phyloP scores from a whole-genome alignment of 2,888 invertebrate genomes.

The Heliconius ethilla region DNA sequence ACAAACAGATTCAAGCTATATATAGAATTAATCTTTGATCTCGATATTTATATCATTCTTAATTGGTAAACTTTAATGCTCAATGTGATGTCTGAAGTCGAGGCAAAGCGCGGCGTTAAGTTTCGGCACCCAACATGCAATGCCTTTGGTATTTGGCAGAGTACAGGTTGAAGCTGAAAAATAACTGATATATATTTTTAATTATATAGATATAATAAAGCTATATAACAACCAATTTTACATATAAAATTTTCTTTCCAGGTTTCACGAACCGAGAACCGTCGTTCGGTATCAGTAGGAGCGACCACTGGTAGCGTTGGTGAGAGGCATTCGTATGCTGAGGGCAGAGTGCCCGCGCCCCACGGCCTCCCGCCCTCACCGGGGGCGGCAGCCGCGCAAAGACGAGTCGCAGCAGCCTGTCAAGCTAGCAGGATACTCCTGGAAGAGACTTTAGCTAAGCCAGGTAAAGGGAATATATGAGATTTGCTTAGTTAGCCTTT shows the following conservation, averaged over 20 bases:
- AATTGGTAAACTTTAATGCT: conserved; percentile 7
- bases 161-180: background rate
- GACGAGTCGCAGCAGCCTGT: conserved; percentile 70
- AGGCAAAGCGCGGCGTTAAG: too few species aligned
- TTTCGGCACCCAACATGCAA: too few species aligned
- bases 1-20: conserved; percentile 17
- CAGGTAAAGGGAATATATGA: conserved; percentile 64
- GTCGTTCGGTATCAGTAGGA: conserved; percentile 70
- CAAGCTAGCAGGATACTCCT: conserved; percentile 85
- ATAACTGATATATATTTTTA: background rate
- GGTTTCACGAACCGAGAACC: conserved; percentile 67
- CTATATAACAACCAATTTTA: background rate
- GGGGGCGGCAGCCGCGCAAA: conserved; percentile 63
- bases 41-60: conserved; percentile 13
- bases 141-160: too few species aligned
- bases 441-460: conserved; percentile 84
- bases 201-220: too few species aligned
- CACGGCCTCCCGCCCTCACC: conserved; percentile 75
- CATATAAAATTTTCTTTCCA: conserved; percentile 47
- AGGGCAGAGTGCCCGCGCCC: conserved; percentile 70
- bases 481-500: conserved; percentile 6
- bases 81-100: background rate
- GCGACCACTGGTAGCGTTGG: conserved; percentile 52
- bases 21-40: conserved; percentile 25
- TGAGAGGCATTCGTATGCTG: conserved; percentile 68